Evolutionary conservation across 2,113 vertebrate species (phyloP), one percentile per base, ranked within the genome.

Genomic region (Pristiophorus japonicus): DNA sequence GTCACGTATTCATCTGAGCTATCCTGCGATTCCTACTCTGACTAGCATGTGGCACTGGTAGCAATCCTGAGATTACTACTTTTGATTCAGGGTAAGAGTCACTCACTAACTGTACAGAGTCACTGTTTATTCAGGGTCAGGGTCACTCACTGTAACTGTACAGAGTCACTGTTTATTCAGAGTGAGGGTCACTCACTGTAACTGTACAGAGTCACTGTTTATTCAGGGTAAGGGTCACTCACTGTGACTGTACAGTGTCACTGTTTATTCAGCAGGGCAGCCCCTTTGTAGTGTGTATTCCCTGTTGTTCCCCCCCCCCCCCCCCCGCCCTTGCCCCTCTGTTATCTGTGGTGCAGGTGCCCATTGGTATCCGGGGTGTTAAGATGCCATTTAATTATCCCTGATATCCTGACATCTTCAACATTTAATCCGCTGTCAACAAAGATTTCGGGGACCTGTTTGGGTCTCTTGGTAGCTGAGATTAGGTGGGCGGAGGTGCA

Each of bases 401-500:
- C 18, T 42, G 30, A 34, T 75, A 30, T 10, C 3, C 75, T 42
- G 42, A 81, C 20, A 34, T 0, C 10, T 27, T 92, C 55, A 65
- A 11, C 7, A 63, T 38, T 63, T 18, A 42, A n/a, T 0, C 30
- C 16, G 12, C n/a, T n/a, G n/a, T n/a, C n/a, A n/a, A n/a, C 34
- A 63, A 38, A 63, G n/a, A n/a, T 3, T 30, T 91, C 22, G 11
- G 55, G 51, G 87, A 7, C 30, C 4, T 62, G 88, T 92, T 92
- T 92, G 59, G 6, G 59, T 24, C 30, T 34, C 88, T 92, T 7
- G 3, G 27, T 55, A 16, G 55, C 34, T n/a, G 59, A 63, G 59
- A n/a, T 59, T n/a, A 92, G 62, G 59, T 63, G 88, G 88, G 88
- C 62, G 88, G 88, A 38, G 88, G 88, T 92, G 55, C 88, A 38